Evolutionary conservation across 2,888 invertebrate genomes (phyloP).

Genomic region (Ormyrus rosae): DNA sequence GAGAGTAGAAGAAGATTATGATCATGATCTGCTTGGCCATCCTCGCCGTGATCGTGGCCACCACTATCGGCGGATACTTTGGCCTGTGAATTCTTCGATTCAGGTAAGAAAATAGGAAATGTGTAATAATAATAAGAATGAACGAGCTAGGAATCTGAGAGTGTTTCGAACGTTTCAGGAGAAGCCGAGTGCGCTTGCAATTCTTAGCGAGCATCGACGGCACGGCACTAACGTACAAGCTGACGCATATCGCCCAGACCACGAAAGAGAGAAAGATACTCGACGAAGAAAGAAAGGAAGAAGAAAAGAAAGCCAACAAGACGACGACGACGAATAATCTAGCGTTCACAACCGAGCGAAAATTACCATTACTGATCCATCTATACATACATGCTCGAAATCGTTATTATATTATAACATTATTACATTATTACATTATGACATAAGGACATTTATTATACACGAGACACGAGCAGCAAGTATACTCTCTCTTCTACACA

Average conservation of each 20-base stretch:
- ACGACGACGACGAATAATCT: not conserved
- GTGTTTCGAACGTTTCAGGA: conserved; percentile 58
- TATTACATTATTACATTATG: no score
- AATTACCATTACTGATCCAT: no score
- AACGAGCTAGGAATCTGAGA: no score
- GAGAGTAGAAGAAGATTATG: conserved; percentile 94
- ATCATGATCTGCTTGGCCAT: conserved; percentile 92
- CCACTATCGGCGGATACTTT: conserved; percentile 83
- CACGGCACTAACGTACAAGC: conserved; percentile 38
- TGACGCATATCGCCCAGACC: conserved; percentile 61
- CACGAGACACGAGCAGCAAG: no score
- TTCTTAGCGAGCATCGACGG: conserved; percentile 52
- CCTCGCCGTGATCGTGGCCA: conserved; percentile 84
- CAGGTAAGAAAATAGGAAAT: conserved; percentile 31
- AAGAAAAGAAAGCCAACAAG: not conserved
- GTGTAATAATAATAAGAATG: no score
- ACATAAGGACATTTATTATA: no score
- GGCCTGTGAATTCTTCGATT: conserved; percentile 68
- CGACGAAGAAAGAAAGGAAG: not conserved
- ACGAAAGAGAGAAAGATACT: not conserved
- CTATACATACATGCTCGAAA: no score
- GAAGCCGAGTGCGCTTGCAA: conserved; percentile 61
- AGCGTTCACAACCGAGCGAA: not conserved
- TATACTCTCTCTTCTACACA: no score
- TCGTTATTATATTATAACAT: no score